These are phyloP conservation scores for Brachyptera putata DNA, from an alignment of 2,888 invertebrate genomes.

Conservation along the genomic window DNA sequence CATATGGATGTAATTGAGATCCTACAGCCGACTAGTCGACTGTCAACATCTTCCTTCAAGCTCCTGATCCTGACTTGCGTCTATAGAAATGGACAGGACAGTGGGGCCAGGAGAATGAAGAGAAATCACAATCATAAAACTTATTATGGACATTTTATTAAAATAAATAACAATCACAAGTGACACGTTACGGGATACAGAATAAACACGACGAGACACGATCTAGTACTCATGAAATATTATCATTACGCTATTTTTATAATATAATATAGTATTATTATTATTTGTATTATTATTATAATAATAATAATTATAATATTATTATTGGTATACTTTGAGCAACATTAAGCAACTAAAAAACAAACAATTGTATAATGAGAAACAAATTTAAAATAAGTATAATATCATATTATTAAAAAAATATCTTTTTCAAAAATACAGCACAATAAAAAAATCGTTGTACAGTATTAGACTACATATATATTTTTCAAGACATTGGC, in stretches of 20 bases:
- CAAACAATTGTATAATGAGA: not conserved
- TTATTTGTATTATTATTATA: not conserved
- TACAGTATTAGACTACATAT: not conserved
- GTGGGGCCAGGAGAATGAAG: not conserved
- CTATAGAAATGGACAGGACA: not conserved
- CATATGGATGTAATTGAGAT: no score
- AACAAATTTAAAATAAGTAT: conserved; percentile 1
- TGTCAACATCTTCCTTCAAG: no score
- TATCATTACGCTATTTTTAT: not conserved
- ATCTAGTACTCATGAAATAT: no score
- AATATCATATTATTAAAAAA: not conserved
- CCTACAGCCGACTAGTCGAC: no score
- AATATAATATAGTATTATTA: not conserved
- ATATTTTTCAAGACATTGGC: conserved; percentile 10
- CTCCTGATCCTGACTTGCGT: not conserved
- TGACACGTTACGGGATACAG: conserved; percentile 6
- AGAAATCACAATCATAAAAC: conserved; percentile 19
- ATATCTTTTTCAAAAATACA: conserved; percentile 18
- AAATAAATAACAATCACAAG: conserved; percentile 33
- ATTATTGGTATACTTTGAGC: conserved; percentile 21
- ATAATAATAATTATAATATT: not conserved
- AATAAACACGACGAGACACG: conserved; percentile 17
- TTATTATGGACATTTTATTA: conserved; percentile 31
- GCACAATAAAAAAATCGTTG: conserved; percentile 5
- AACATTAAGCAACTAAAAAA: conserved; percentile 9